Evolutionary conservation across 2,888 invertebrate genomes (phyloP), one percentile per base, ranked within the genome.

Genomic region (Melipona bicolor): DNA sequence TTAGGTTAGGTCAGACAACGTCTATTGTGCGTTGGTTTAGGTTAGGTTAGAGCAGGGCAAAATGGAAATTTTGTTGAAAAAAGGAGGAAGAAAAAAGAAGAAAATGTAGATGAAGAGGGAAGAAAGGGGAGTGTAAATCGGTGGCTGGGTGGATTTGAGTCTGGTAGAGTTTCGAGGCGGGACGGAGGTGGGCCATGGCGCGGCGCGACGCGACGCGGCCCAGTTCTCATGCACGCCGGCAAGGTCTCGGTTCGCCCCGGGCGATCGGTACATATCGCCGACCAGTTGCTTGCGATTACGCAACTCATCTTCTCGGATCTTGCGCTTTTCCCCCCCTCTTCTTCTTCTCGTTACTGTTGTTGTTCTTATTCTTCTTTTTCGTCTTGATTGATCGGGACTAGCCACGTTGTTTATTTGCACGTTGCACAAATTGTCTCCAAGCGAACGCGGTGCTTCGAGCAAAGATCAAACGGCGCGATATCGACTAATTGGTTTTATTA

Each of bases 161-260:
- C 81, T 84, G 83, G 87, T 88, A 89, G 88, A 86, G 69, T 77
- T 9, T 43, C 43, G 43, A 43, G 43, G 9, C 73, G 69, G 72
- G 74, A 65, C 59, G 75, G 61, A 65, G 77, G 56, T 89, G 89
- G 82, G 85, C 85, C 19, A 0, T 19, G 62, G 83, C 82, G 85
- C 79, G 68, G 72, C 81, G 56, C 13, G n/a, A n/a, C n/a, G 56
- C 56, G n/a, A n/a, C 91, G 89, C 94, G 94, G 93, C 94, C 94
- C 94, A 94, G 94, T 94, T 94, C 94, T 94, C 94, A 94, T 94
- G 92, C 92, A 91, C 91, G 91, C 85, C 89, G 88, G 88, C 94
- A 94, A 94, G 94, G 94, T 94, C 93, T 93, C 90, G 88, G 83
- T 71, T 87, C 71, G 91, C 94, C 93, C 79, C 87, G 84, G 93